Base-by-base conservation (phyloP, 2,888 invertebrate species). In the Nowickia ferox region DNA sequence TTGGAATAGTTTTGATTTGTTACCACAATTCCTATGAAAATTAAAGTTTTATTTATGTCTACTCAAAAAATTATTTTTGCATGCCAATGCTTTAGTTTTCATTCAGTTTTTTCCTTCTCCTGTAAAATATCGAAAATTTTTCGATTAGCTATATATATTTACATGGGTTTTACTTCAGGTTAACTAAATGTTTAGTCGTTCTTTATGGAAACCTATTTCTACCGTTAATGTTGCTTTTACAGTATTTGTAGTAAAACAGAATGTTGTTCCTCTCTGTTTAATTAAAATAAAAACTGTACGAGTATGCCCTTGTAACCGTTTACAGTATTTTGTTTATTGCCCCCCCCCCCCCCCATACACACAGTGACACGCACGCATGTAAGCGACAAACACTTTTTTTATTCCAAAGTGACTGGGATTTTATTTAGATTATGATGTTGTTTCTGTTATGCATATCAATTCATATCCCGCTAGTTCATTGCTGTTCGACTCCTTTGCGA, bases 231-330 rank as follows among this genome's bases (percentile, higher is more conserved):
- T 53, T 53, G 1, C 53, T 30, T 30, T 4, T 4, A 30, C 9
- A 9, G 17, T 53, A 53, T 30, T 4, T 4, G 4, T 10, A 9
- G 17, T 53, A 53, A 15, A 15, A 8, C 48, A 48, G 5, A 48
- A 55, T 53, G 10, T 63, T 63, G 71, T 46, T 55, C 79, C 19
- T 59, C 19, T 44, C 81, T 81, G 81, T 10, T n/a, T n/a, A 3
- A 61, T 61, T 30, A 30, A 68, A 75, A 68, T 44, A 59, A 38
- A 51, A 78, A 65, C 17, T 66, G 17, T 59, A n/a, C n/a, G n/a
- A n/a, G n/a, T n/a, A 69, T 79, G 71, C 53, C 84, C 79, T 80
- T 84, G 76, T 80, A 80, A 80, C 79, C 53, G 71, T 76, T 84
- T 80, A 53, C 59, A 79, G 63, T 63, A 61, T 76, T 55, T 75